Evolutionary conservation across 2,797 vertebrate genomes (phyloP), one percentile per base, ranked within the genome.

Genomic region (Lagocephalus sceleratus): DNA sequence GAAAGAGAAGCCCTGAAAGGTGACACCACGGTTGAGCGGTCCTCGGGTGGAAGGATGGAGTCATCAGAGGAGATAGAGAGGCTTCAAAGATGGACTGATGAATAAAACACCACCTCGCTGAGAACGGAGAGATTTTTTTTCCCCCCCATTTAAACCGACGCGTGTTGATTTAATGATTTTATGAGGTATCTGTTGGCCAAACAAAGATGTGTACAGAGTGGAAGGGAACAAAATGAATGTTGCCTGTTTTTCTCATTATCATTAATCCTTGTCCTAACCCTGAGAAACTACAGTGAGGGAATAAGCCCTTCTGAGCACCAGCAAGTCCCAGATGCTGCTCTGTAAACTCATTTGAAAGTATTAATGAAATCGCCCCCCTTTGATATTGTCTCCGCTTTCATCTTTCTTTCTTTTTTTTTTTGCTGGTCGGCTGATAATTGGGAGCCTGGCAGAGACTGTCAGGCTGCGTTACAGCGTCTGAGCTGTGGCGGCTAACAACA

Each of bases 1-100:
- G 71, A 82, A 85, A 85, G 50, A 66, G 43, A 67, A 70, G 63
- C 64, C 69, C 60, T 72, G 83, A 79, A 87, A 87, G 61, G 40
- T 47, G 71, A 85, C 71, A 81, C 79, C 62, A 49, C 42, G 44
- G 63, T 22, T 25, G 29, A 73, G 26, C 41, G 66, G 63, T 60
- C 63, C 58, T 46, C 2, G 17, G 55, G 66, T 59, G 51, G 44
- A 68, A 58, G 62, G 58, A 68, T 52, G 41, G 47, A 50, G 32
- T 61, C 48, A 1, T 54, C 54, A 57, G 54, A 52, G 47, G 10
- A 20, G 51, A 47, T 51, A 41, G 39, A 66, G 46, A 71, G 39
- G 51, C 55, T 57, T 44, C 23, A 51, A 63, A 63, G 46, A 45
- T 19, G 39, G 39, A 10, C 39, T n/a, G 15, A 40, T 65, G 19